Base-by-base conservation (phyloP, 2,888 invertebrate species). In the Poecilobothrus nobilitatus region DNA sequence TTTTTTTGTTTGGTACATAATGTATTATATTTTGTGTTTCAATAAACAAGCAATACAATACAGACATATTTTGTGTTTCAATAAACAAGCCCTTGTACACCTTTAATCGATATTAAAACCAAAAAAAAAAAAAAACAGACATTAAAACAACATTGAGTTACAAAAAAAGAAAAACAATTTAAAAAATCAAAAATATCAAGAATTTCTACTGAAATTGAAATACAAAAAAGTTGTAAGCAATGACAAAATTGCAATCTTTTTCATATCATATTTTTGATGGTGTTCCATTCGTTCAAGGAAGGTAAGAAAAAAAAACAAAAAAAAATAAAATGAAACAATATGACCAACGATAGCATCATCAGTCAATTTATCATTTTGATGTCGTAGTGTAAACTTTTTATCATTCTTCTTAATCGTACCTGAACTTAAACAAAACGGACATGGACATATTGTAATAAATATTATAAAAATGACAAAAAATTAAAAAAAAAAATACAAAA, bases 281-380 rank as follows among this genome's bases (percentile, higher is more conserved):
- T 53, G 15, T 53, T 27, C 27, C 27, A 53, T 53, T 15, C 53
- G n/a, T 5, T 15, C 53, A 12, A 37, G 12, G 1, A 37, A 37
- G 37, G 12, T 2, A 37, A 37, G 5, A 37, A 37, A 37, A 37
- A 37, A 37, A 53, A 53, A 53, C 53, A 53, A 53, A 53, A 53
- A 53, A 53, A 53, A 53, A 53, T 18, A 53, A 12, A 53, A 18
- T 12, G 1, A 53, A 53, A 53, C 9, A 53, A 15, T 18, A 18
- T 6, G 12, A 10, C 37, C 37, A 8, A 37, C 53, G 53, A 53
- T 53, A 53, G 53, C 53, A 53, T 53, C 53, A 53, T 53, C 53
- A 53, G 53, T 53, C 53, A 53, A 53, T 53, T 53, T 53, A 53
- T 53, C 53, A 53, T 53, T 53, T 53, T 53, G 53, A 53, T 53